phyloP scores from a whole-genome alignment of 2,113 vertebrate genomes.

The Leiothrix lutea region DNA sequence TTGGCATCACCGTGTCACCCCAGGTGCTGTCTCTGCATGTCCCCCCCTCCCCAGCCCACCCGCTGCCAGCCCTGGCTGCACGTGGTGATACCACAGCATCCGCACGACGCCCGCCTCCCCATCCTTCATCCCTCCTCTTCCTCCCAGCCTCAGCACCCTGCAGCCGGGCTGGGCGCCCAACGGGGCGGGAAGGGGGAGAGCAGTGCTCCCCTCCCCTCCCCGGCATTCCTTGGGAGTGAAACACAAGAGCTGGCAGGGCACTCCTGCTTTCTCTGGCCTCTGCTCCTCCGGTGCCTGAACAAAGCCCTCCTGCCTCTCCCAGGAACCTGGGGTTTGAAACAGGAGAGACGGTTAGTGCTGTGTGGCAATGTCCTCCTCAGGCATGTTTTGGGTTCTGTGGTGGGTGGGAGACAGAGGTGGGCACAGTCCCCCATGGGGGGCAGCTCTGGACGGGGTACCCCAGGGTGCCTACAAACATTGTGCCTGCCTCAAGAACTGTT shows the following conservation, averaged over 20 bases:
- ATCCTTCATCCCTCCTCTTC: conserved; percentile 17
- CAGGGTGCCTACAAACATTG: not conserved
- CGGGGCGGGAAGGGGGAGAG: not conserved
- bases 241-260: conserved; percentile 70
- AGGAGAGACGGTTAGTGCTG: not conserved
- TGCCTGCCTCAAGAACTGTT: not conserved
- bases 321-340: conserved; percentile 23
- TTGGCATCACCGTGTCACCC: not conserved
- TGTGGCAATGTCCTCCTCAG: not conserved
- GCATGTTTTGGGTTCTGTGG: not conserved
- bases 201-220: conserved; percentile 32
- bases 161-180: conserved; percentile 10
- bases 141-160: not conserved
- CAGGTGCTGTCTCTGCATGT: not conserved
- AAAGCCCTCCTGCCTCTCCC: conserved; percentile 58
- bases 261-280: conserved; percentile 54
- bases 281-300: conserved; percentile 46
- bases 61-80: not conserved
- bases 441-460: not conserved
- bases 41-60: not conserved
- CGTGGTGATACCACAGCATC: not conserved
- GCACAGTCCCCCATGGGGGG: fast-evolving
- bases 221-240: conserved; percentile 72
- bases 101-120: not conserved
- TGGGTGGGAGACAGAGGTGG: not conserved